phyloP scores from a whole-genome alignment of 2,113 vertebrate genomes.

The Pygoscelis antarcticus region DNA sequence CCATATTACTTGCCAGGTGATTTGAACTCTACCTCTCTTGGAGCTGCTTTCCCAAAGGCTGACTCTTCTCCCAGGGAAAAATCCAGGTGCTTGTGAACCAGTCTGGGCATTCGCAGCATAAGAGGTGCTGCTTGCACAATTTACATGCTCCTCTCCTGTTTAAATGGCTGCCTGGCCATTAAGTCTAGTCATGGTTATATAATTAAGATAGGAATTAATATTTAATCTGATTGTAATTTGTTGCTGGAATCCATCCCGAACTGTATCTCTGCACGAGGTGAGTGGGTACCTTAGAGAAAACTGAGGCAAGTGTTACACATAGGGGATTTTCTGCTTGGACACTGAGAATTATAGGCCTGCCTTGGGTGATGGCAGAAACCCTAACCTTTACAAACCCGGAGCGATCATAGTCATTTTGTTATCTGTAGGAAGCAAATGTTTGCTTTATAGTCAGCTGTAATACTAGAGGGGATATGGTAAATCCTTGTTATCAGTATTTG shows the following conservation, averaged over 20 bases:
- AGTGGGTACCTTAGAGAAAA: background rate
- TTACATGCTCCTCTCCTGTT: background rate
- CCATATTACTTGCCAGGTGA: background rate
- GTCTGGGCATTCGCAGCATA: background rate
- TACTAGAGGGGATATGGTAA: conserved; percentile 52
- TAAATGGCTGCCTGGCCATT: conserved; percentile 51
- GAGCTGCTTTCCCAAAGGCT: background rate
- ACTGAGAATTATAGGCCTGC: background rate
- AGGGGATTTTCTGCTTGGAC: background rate
- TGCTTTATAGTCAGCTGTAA: conserved; percentile 50
- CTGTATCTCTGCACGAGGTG: background rate
- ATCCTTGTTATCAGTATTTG: conserved; percentile 59
- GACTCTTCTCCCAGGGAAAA: background rate
- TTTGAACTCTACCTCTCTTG: background rate
- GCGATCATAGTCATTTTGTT: conserved; percentile 31
- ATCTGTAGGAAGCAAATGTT: conserved; percentile 69
- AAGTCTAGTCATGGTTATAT: conserved; percentile 48
- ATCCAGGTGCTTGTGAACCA: background rate
- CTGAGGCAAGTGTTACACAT: background rate
- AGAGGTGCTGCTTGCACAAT: background rate
- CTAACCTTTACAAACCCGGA: background rate
- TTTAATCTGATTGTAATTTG: conserved; percentile 70
- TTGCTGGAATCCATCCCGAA: conserved; percentile 53
- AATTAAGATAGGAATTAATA: conserved; percentile 68
- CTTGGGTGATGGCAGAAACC: background rate